Evolutionary conservation across 2,797 vertebrate genomes (phyloP).

Genomic region (Crenichthys baileyi): DNA sequence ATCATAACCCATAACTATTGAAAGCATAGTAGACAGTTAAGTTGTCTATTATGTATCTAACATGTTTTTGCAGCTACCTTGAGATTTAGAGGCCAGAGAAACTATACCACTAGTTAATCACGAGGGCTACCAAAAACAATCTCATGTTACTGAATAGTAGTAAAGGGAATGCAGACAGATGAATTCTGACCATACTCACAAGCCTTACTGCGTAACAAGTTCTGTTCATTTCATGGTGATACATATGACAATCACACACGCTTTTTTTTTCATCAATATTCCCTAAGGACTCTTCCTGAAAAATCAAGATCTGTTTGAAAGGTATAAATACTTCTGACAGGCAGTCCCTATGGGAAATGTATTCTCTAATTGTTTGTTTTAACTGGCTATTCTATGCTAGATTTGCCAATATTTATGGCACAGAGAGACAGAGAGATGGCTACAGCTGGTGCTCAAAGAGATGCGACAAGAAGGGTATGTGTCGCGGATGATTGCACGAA

Average conservation of each 20-base stretch:
- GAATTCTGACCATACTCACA: not conserved
- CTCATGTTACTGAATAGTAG: slow-evolving; percentile 6
- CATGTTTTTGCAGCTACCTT: slow-evolving; percentile 55
- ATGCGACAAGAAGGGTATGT: slow-evolving; percentile 27
- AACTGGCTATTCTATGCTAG: slow-evolving; percentile 66
- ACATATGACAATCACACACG: slow-evolving; percentile 12
- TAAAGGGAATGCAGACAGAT: not conserved
- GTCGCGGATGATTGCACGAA: slow-evolving; percentile 61
- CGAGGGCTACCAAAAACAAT: not conserved
- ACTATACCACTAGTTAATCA: not conserved
- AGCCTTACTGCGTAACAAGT: slow-evolving; percentile 12
- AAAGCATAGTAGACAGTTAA: slow-evolving; percentile 14
- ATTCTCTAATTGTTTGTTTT: slow-evolving; percentile 75
- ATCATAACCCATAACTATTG: not conserved
- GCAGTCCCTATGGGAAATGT: slow-evolving; percentile 48
- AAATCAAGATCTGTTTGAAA: slow-evolving; percentile 45
- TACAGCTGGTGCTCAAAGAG: slow-evolving; percentile 46
- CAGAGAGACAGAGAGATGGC: slow-evolving; percentile 28
- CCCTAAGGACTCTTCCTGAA: slow-evolving; percentile 12
- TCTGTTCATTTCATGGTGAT: not conserved
- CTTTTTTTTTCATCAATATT: slow-evolving; percentile 13
- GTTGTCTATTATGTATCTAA: slow-evolving; percentile 53
- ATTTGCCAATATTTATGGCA: slow-evolving; percentile 66
- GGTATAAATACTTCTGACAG: slow-evolving; percentile 56
- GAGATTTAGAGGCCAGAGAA: slow-evolving; percentile 28